Evolutionary conservation across 2,888 invertebrate species (phyloP), one percentile per base, ranked within the genome.

Genomic region (Acleris cristana): DNA sequence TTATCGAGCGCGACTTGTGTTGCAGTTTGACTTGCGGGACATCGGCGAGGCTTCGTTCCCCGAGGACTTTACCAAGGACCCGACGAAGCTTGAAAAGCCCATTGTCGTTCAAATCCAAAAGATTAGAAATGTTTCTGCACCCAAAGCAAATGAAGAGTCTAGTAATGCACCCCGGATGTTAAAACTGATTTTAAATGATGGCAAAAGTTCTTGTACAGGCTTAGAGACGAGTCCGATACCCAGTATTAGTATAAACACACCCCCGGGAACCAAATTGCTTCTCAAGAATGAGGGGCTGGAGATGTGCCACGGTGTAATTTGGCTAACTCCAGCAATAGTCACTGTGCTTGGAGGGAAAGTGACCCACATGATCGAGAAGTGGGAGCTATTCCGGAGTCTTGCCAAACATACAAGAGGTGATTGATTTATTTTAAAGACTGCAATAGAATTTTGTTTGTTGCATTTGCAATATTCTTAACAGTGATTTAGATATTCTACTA

Each of bases 91-190:
- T 58, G 88, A 92, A 64, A 93, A 91, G 19, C 89, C 93, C n/a
- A 91, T 98, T 72, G 95, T 98, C 48, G 92, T 98, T 54, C 98
- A 98, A 94, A 95, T 98, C 76, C 96, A 96, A 83, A 97, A 97
- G 88, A 93, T 98, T 58, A 94, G 97, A 16, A 98, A 98, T 90
- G 95, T 98, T 55, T 95, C 98, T 14, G 97, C 98, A 40, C 98
- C 98, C 5, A 98, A 98, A 89, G 95, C 95, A 16, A 97, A 98
- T 84, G 98, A 98, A 86, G 97, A 97, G 72, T 97, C 96, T 7
- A 94, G 94, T 71, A 93, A 94, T 69, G 97, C 97, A 14, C 98
- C 98, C 8, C 94, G 97, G 21, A 95, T 98, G 94, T 88, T 98
- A 64, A 97, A 97, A 81, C 82, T 98, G 30, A 96, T 96, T 1